Base-by-base conservation (phyloP, 2,888 invertebrate species). In the Ctenicera cuprea region DNA sequence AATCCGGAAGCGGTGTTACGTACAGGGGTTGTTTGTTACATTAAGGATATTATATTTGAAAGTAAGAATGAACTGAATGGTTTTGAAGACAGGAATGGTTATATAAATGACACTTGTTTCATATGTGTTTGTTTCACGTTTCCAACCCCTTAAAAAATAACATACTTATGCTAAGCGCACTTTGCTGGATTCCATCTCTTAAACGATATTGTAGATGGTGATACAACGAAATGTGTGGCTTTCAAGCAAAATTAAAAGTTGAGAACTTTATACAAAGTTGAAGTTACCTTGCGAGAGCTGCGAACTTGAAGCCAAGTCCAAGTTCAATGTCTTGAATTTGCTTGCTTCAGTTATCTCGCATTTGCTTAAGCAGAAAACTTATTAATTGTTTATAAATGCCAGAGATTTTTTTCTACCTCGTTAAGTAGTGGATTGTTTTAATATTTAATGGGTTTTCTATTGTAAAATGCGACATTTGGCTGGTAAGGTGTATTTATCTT, bases 301-400 rank as follows among this genome's bases (percentile, higher is more conserved):
- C 59, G 65, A 65, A 71, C 57, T 67, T 18, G 16, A n/a, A 65
- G 59, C 54, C 74, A 76, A 77, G 76, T 80, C 77, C 80, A 80
- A 80, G 80, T 79, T 80, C 80, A 80, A 79, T 80, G 79, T 76
- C 79, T 70, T 38, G 67, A 43, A 57, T 59, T 43, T 30, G 20
- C 57, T 57, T 57, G 18, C 57, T 67, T 33, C 30, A 14, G 18
- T 65, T 65, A 65, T 65, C 37, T 33, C 9, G 1, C 22, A 26
- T 52, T 52, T 22, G 14, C 59, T 37, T 61, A 38, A 33, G 59
- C 20, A 22, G 20, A 20, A 20, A 52, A 26, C 4, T 52, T 45
- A 7, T 16, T 45, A 45, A 43, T 43, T 43, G 43, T 16, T 43
- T 43, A 43, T 14, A 16, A 43, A 43, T 43, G 16, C n/a, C 43